Evolutionary conservation across 1,140 invertebrate species (phyloP).

Genomic region (Coboldia fuscipes): DNA sequence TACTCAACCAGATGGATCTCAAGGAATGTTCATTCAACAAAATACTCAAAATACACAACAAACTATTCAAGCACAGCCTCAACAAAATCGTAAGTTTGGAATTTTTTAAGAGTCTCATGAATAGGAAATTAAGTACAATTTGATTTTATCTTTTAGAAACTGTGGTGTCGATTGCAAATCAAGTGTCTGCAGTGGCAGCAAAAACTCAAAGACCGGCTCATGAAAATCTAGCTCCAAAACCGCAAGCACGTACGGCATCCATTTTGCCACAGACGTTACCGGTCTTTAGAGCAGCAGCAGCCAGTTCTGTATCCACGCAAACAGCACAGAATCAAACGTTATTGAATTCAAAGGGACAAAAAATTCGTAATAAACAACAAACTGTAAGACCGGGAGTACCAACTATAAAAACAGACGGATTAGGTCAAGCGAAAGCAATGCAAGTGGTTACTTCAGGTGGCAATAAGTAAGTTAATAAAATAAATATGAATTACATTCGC

Average conservation of each 20-base stretch:
- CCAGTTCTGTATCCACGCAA: constrained; percentile 52
- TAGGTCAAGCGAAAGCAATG: constrained; percentile 32
- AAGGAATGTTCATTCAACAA: constrained; percentile 67
- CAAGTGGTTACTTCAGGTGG: constrained; percentile 18
- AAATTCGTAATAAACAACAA: constrained; percentile 18
- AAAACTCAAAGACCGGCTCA: neutral
- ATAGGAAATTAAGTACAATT: constrained; percentile 1
- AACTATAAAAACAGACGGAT: constrained; percentile 35
- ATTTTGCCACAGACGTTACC: constrained; percentile 32
- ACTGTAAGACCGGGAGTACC: constrained; percentile 31
- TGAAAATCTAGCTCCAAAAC: constrained; percentile 1
- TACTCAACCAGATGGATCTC: constrained; percentile 44
- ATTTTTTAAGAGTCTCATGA: neutral
- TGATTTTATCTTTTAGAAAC: too few relatives aligned
- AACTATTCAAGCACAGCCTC: constrained; percentile 20
- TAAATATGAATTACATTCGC: neutral
- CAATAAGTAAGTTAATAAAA: constrained; percentile 12
- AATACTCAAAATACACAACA: constrained; percentile 42
- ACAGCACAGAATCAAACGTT: constrained; percentile 26
- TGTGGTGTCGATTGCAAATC: too few relatives aligned
- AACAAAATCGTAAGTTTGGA: constrained; percentile 3
- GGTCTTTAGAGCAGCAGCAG: constrained; percentile 44
- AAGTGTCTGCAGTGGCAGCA: neutral
- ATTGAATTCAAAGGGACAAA: constrained; percentile 12
- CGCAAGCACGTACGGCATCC: constrained; percentile 6